Conservation (phyloP, 1,140 invertebrate genomes). For the Eriosoma lanigerum region DNA sequence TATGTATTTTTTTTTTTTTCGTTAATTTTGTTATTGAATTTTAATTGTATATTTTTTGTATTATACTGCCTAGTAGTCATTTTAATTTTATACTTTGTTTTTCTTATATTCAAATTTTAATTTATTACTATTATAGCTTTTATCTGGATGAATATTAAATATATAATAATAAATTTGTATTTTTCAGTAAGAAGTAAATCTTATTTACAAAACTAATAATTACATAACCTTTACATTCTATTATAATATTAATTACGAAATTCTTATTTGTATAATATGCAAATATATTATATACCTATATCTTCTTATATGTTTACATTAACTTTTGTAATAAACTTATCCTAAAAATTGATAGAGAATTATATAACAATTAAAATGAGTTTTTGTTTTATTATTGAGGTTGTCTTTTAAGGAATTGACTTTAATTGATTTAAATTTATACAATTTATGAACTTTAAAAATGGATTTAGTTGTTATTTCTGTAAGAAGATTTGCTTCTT, state of each 20-base stretch:
- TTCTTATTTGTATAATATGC: too few species aligned
- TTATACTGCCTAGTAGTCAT: conserved; percentile 35
- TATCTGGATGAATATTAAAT: neutral
- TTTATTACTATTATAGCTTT: conserved; percentile 26
- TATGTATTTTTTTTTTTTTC: too few species aligned
- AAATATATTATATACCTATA: too few species aligned
- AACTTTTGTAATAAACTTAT: too few species aligned
- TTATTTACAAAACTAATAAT: neutral
- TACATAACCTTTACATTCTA: neutral
- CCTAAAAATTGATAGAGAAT: too few species aligned
- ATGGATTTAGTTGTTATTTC: neutral
- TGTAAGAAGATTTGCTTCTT: neutral
- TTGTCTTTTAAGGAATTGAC: neutral
- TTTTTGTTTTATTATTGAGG: neutral
- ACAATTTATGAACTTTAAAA: neutral
- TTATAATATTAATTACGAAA: too few species aligned
- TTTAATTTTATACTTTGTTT: conserved; percentile 43
- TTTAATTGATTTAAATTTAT: conserved; percentile 25
- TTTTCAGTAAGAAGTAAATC: neutral
- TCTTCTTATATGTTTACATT: too few species aligned
- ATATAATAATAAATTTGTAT: neutral
- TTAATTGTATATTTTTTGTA: conserved; percentile 51
- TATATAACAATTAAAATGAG: too few species aligned
- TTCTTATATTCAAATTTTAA: conserved; percentile 47
- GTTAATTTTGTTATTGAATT: conserved; percentile 48